Percentiles rank a stretch among this genome's conserved stretches.
These are phyloP conservation scores for Buteo buteo DNA, from an alignment of 2,113 vertebrate species.

Conservation along the genomic window DNA sequence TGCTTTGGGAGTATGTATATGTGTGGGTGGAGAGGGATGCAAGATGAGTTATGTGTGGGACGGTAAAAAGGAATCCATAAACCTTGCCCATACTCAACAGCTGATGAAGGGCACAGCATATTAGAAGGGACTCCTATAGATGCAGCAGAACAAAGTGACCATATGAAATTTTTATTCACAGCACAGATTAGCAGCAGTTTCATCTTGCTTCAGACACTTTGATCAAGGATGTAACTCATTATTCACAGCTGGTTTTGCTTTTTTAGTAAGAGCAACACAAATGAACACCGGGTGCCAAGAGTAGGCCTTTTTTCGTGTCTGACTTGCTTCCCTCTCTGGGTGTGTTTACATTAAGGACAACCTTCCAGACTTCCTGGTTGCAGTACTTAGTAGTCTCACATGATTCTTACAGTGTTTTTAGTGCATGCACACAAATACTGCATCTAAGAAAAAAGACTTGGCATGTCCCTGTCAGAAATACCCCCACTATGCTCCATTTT, in stretches of 20 bases:
- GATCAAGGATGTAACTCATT: slow-evolving; percentile 13
- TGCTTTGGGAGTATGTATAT: neutral
- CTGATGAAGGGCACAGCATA: neutral
- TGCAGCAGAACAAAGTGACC: neutral
- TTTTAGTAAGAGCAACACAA: neutral
- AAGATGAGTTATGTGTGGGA: neutral
- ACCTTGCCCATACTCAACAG: neutral
- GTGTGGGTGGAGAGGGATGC: neutral
- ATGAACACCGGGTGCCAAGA: neutral
- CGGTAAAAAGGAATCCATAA: neutral
- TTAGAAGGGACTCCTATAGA: neutral
- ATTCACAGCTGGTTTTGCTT: neutral
- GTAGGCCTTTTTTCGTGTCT: neutral
- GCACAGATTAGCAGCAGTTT: neutral
- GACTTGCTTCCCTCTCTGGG: neutral
- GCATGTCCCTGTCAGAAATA: neutral
- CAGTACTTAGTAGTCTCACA: neutral
- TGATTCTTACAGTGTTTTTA: neutral
- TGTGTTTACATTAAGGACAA: neutral
- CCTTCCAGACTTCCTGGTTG: neutral
- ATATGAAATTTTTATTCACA: neutral
- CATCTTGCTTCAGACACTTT: neutral
- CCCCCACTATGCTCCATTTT: neutral
- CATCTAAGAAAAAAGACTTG: neutral
- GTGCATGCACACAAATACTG: neutral